Evolutionary conservation across 2,797 vertebrate genomes (phyloP), one percentile per base, ranked within the genome.

Genomic region (Selene dorsalis): DNA sequence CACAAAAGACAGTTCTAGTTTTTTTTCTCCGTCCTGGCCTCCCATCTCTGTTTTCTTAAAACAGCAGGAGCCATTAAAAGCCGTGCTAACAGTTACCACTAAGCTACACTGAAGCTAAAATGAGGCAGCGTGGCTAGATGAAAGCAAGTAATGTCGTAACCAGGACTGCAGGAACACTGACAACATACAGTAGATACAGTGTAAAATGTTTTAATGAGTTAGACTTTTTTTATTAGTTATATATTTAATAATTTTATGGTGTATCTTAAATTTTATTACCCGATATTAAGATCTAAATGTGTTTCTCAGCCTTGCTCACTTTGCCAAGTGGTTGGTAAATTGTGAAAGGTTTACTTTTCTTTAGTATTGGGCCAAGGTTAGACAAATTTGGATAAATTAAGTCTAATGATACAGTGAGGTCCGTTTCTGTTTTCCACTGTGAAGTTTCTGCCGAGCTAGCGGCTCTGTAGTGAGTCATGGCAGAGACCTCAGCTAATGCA

Each of bases 231-330:
- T 50, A 3, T 52, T 12, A 35, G 32, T 35, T 35, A 35, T 35
- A 35, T 14, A 52, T 52, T 22, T 22, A 12, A 13, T 52, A 22
- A 14, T 24, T 52, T 22, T 22, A 10, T 50, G 7, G 32, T 35
- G 32, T 50, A 11, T 50, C n/a, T 22, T 52, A 13, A 24, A 24
- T 52, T 24, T 52, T 14, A 53, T 53, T 53, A 26, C 52, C 22
- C 4, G 26, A 16, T 24, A 26, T 53, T 35, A 35, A 8, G 32
- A 35, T 35, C 32, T 35, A 35, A 35, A 35, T 35, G 32, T 35
- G 53, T 55, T 17, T 26, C 22, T 53, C 63, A 69, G 73, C 39
- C 45, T 18, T 47, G 28, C 28, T 77, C 47, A 12, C 18, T 32
- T 41, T 55, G 63, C 53, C 64, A 43, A 50, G 41, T 30, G 32